phyloP scores from a whole-genome alignment of 2,113 vertebrate genomes.

The Petromus typicus region DNA sequence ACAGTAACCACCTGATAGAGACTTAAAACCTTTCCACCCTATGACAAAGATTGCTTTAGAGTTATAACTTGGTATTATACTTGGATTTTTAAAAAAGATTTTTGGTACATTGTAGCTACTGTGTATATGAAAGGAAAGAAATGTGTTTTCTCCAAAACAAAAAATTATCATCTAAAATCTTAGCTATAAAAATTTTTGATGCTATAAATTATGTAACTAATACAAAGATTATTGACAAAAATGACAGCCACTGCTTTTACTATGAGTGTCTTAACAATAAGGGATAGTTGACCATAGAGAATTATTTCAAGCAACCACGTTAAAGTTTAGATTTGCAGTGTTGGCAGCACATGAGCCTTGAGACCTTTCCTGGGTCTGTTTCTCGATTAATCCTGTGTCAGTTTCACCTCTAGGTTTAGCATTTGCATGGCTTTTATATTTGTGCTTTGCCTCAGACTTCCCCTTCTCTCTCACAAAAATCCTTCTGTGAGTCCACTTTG shows the following conservation, averaged over 20 bases:
- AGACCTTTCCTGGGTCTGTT: neutral
- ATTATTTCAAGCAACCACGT: slow-evolving; percentile 32
- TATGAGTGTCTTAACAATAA: slow-evolving; percentile 61
- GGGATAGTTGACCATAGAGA: slow-evolving; percentile 40
- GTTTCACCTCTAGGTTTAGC: neutral
- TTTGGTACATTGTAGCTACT: slow-evolving; percentile 49
- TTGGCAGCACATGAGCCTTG: slow-evolving; percentile 11
- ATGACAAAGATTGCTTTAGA: slow-evolving; percentile 51
- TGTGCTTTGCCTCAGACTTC: neutral
- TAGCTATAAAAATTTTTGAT: slow-evolving; percentile 56
- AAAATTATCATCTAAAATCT: slow-evolving; percentile 68
- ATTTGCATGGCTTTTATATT: neutral
- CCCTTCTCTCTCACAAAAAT: neutral
- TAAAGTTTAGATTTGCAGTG: neutral
- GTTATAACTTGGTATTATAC: slow-evolving; percentile 54
- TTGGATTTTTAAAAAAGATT: slow-evolving; percentile 42
- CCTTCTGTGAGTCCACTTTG: neutral
- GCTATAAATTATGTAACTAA: slow-evolving; percentile 53
- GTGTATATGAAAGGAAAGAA: slow-evolving; percentile 56
- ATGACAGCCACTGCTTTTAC: slow-evolving; percentile 45
- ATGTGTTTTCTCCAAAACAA: slow-evolving; percentile 45
- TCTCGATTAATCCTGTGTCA: neutral
- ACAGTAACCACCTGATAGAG: slow-evolving; percentile 64
- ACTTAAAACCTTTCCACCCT: slow-evolving; percentile 64
- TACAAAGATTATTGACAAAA: slow-evolving; percentile 39